Base-by-base conservation (phyloP, 2,113 vertebrate species). In the Nothoprocta perdicaria region DNA sequence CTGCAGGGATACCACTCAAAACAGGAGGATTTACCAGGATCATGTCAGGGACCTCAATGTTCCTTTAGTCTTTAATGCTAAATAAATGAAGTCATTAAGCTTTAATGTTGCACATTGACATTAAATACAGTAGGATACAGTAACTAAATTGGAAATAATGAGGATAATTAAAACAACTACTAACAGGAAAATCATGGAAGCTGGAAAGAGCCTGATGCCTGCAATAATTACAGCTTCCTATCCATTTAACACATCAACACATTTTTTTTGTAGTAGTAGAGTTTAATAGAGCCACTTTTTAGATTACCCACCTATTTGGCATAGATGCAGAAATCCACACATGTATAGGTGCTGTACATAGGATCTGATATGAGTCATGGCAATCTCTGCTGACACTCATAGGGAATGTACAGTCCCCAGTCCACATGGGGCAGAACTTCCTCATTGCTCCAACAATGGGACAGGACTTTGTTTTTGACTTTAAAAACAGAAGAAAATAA, bases 371-470 rank as follows among this genome's bases (percentile, higher is more conserved):
- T 1, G 24, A 29, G 18, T 60, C 19, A 40, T 1, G 19, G 52
- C 10, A 9, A 21, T 9, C 8, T 61, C 65, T 14, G 23, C 7
- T 1, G 0, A 8, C 2, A 11, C 29, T 22, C 41, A 6, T 0
- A 18, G 35, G 3, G 50, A 9, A 9, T 4, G 24, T 33, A 7
- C 31, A 45, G 3, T 3, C n/a, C 43, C 60, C 14, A 4, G 9
- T 38, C 6, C 2, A 0, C 0, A 18, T 22, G 53, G 50, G n/a
- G 29, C 45, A 75, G 29, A n/a, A 14, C 8, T 24, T 4, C 18
- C 2, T 48, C 21, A 5, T 0, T 3, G 38, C n/a, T 7, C 19
- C 27, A 13, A 2, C 0, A 14, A 10, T 66, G 53, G 12, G 26
- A 12, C 0, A 0, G 16, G 58, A 7, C 8, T 80, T 14, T 31